Percentiles rank a stretch among this genome's conserved stretches.
Conservation (phyloP, 2,888 invertebrate species). For the Coelopa pilipes region DNA sequence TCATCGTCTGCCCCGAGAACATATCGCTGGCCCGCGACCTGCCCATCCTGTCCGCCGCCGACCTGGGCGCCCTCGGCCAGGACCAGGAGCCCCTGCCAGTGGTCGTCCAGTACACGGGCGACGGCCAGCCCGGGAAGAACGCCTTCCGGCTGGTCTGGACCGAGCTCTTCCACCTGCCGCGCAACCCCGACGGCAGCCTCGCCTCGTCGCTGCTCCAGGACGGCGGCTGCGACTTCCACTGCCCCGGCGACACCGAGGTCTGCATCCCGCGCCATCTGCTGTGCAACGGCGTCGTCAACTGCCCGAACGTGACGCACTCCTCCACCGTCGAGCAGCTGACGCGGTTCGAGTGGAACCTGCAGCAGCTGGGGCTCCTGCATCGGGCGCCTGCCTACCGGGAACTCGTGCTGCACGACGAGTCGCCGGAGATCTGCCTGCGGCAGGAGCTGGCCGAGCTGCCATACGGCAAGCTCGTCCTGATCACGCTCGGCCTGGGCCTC, state of each 20-base stretch:
- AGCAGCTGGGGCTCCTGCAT: conserved; percentile 69
- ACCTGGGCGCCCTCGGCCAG: conserved; percentile 73
- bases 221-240: conserved; percentile 82
- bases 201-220: conserved; percentile 82
- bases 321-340: conserved; percentile 68
- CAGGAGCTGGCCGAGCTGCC: conserved; percentile 67
- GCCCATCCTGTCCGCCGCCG: conserved; percentile 82
- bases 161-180: conserved; percentile 85
- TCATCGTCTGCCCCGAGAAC: conserved; percentile 87
- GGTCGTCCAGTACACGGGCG: conserved; percentile 78
- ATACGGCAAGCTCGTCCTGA: conserved; percentile 61
- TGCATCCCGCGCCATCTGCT: conserved; percentile 86
- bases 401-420: conserved; percentile 78
- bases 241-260: conserved; percentile 84
- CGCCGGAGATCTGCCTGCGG: conserved; percentile 77
- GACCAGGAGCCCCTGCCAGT: conserved; percentile 75
- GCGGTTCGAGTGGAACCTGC: conserved; percentile 72
- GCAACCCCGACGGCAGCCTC: conserved; percentile 82
- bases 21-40: conserved; percentile 82
- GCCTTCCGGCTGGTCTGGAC: conserved; percentile 92
- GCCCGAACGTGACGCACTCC: conserved; percentile 76
- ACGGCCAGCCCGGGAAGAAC: conserved; percentile 83
- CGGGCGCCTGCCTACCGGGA: conserved; percentile 67
- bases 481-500: conserved; percentile 60
- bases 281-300: conserved; percentile 89